A percentile compares a stretch with the other conserved stretches of the same genome.
Evolutionary conservation across 1,140 invertebrate species (phyloP).

Genomic region (Drosophila kepulauana): DNA sequence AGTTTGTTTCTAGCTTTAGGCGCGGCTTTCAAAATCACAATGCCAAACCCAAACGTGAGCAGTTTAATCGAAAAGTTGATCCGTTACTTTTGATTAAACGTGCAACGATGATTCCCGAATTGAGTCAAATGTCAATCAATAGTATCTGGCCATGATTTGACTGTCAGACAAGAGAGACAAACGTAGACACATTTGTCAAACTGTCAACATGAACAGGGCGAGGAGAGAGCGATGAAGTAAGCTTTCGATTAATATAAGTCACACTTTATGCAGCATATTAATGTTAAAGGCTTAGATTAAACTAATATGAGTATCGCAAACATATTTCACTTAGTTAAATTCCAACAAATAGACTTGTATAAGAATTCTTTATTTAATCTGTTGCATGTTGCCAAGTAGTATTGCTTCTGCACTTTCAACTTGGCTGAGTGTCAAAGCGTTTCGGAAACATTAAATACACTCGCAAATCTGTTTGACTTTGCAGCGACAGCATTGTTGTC

Average conservation of each 20-base stretch:
- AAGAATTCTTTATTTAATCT: neutral
- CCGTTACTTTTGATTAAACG: slow-evolving; percentile 1
- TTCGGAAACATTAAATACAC: slow-evolving; percentile 47
- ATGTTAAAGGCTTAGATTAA: neutral
- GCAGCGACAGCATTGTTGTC: slow-evolving; percentile 11
- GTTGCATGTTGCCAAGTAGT: neutral
- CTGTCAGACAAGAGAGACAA: slow-evolving; percentile 17
- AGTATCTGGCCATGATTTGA: slow-evolving; percentile 24
- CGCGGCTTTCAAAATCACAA: slow-evolving; percentile 19
- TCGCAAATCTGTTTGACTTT: slow-evolving; percentile 25
- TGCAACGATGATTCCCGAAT: slow-evolving; percentile 19
- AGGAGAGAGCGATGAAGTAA: slow-evolving; percentile 13
- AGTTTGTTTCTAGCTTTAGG: slow-evolving; percentile 20
- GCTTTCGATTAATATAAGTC: neutral
- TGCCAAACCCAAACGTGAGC: slow-evolving; percentile 26
- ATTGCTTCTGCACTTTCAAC: slow-evolving; percentile 27
- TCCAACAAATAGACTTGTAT: slow-evolving; percentile 6
- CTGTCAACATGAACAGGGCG: slow-evolving; percentile 33
- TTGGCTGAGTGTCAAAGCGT: slow-evolving; percentile 65
- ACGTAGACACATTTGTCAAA: slow-evolving; percentile 59
- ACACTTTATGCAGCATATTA: neutral
- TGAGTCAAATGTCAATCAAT: slow-evolving; percentile 48
- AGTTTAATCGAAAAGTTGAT: slow-evolving; percentile 29
- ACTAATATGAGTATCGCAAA: neutral
- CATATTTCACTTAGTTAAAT: neutral